phyloP scores from a whole-genome alignment of 2,113 vertebrate genomes.

The Vulpes lagopus region DNA sequence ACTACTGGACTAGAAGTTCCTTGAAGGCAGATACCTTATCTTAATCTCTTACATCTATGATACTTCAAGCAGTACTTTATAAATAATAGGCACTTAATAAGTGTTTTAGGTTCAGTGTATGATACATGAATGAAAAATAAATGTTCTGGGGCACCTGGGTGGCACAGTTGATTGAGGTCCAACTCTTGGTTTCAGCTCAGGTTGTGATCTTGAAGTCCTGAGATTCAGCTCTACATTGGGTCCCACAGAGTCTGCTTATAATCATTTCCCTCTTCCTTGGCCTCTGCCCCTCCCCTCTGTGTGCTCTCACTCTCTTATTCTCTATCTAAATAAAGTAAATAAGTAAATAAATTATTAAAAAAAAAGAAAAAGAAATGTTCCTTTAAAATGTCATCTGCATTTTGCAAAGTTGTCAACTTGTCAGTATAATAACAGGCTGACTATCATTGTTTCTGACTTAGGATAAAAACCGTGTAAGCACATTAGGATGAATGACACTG shows the following conservation, averaged over 20 bases:
- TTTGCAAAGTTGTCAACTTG: not conserved
- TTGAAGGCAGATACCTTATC: not conserved
- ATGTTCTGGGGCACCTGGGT: not conserved
- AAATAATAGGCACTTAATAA: not conserved
- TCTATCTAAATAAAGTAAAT: not conserved
- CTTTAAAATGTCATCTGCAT: not conserved
- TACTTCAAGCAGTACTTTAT: not conserved
- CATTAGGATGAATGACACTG: not conserved
- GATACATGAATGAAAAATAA: not conserved
- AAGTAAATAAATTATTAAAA: not conserved
- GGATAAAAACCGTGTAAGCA: not conserved
- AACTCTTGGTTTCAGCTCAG: not conserved
- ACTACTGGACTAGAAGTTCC: not conserved
- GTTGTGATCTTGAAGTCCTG: not conserved
- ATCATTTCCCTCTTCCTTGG: not conserved
- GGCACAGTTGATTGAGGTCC: not conserved
- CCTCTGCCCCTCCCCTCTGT: not conserved
- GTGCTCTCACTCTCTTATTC: not conserved
- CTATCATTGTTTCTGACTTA: not conserved
- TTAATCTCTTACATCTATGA: not conserved
- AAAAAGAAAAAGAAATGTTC: slow-evolving; percentile 26
- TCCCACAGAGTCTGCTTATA: not conserved
- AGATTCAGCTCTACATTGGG: not conserved
- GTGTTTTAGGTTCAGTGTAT: not conserved
- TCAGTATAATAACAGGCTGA: not conserved